Conservation (phyloP, 2,888 invertebrate species). For the Anagyrus pseudococci region DNA sequence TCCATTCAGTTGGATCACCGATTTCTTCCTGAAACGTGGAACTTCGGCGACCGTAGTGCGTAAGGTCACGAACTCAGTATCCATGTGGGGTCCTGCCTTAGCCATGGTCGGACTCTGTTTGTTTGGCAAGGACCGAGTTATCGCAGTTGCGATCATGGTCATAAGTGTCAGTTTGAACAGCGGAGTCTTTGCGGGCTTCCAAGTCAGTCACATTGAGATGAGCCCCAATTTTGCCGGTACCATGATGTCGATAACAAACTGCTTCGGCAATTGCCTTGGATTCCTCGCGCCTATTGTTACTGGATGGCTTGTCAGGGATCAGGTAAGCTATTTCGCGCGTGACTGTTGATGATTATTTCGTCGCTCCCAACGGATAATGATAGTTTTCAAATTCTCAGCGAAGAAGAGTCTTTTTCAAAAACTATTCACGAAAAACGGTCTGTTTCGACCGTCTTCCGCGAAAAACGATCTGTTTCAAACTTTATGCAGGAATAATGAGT, state of each 20-base stretch:
- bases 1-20: slow-evolving; percentile 64
- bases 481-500: too few relatives aligned
- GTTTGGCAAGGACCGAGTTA: slow-evolving; percentile 36
- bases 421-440: too few relatives aligned
- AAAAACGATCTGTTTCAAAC: too few relatives aligned
- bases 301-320: slow-evolving; percentile 53
- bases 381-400: too few relatives aligned
- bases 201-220: slow-evolving; percentile 64
- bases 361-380: too few relatives aligned
- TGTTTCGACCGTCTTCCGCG: too few relatives aligned
- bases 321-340: slow-evolving; percentile 48
- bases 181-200: slow-evolving; percentile 56
- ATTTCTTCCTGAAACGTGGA: slow-evolving; percentile 56
- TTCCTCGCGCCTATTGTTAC: slow-evolving; percentile 60
- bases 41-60: slow-evolving; percentile 49
- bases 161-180: slow-evolving; percentile 55
- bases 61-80: slow-evolving; percentile 64
- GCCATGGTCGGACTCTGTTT: slow-evolving; percentile 59
- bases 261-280: slow-evolving; percentile 59
- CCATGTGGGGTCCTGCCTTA: slow-evolving; percentile 64
- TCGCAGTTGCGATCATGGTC: slow-evolving; percentile 47
- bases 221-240: slow-evolving; percentile 64
- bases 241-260: slow-evolving; percentile 63
- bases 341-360: too few relatives aligned
- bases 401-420: too few relatives aligned